Percentiles rank a stretch among this genome's conserved stretches.
phyloP scores from a whole-genome alignment of 2,797 vertebrate species.

The Peromyscus attwateri region DNA sequence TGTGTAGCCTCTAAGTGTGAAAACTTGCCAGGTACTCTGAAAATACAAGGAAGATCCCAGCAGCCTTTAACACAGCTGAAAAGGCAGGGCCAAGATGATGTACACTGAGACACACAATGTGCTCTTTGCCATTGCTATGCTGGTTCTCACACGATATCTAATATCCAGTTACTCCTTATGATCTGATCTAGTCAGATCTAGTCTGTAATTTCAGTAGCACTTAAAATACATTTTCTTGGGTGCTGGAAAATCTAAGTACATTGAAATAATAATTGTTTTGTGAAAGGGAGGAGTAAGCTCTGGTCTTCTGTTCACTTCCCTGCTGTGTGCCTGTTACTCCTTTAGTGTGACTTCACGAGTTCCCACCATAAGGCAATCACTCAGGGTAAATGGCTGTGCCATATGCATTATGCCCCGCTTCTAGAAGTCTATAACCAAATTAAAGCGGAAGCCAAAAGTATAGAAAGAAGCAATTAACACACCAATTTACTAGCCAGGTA shows the following conservation, averaged over 20 bases:
- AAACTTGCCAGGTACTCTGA: conserved; percentile 55
- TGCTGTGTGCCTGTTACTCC: background rate
- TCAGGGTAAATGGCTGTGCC: background rate
- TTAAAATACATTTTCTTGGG: conserved; percentile 40
- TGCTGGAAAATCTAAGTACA: conserved; percentile 40
- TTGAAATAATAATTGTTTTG: conserved; percentile 48
- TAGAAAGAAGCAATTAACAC: conserved; percentile 52
- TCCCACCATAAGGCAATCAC: background rate
- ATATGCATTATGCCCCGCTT: background rate
- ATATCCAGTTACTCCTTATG: conserved; percentile 34
- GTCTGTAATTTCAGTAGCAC: conserved; percentile 30
- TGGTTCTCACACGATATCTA: background rate
- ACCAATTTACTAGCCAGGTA: background rate
- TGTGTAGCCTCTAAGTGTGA: conserved; percentile 47
- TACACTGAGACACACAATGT: background rate
- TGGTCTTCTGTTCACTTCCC: background rate
- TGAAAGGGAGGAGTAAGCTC: background rate
- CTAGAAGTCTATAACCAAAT: conserved; percentile 2
- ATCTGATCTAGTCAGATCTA: conserved; percentile 5
- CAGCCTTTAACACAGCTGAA: conserved; percentile 28
- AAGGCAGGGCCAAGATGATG: conserved; percentile 45
- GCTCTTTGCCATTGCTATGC: conserved; percentile 39
- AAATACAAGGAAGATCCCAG: conserved; percentile 60
- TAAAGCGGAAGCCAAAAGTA: conserved; percentile 26
- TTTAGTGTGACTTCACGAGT: background rate